Evolutionary conservation across 2,113 vertebrate genomes (phyloP), one percentile per base, ranked within the genome.

Genomic region (Toxostoma redivivum): DNA sequence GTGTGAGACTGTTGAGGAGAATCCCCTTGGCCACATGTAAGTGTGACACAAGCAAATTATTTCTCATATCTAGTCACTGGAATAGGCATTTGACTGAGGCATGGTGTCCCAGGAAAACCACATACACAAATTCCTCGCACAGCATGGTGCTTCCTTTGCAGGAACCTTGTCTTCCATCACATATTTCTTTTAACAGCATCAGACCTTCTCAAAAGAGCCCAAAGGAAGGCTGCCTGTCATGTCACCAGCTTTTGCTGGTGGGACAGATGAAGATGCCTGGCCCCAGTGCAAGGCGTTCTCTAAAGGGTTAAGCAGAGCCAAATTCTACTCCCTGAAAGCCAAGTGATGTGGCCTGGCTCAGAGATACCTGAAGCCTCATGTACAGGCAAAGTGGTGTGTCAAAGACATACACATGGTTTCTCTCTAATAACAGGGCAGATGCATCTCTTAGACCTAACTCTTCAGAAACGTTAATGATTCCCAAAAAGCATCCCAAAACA

Each of bases 221-320:
- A 1, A 37, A 48, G n/a, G 53, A 78, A 15, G 14, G 22, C 4
- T 92, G 53, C n/a, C 38, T 56, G 12, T 47, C 47, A 15, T 0
- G 1, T 38, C 57, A 56, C 12, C 8, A 35, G 11, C n/a, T 69
- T 76, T 61, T 54, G 35, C 12, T 76, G 35, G 17, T 71, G 73
- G 33, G 20, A 71, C 0, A 0, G 28, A 15, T 16, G 33, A 74
- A 12, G 7, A 4, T 53, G n/a, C 20, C 56, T 67, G 57, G 16
- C 21, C 30, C 16, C 25, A 48, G 14, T 6, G 9, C 16, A 51
- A 79, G 27, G 18, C 11, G 5, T 30, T 10, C 71, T 44, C 9
- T n/a, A 51, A 64, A 16, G 33, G 8, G 14, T 70, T 79, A 74
- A 69, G 53, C 4, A 44, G 70, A 89, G 15, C 3, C 3, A 6